Evolutionary conservation across 2,113 vertebrate genomes (phyloP).

Genomic region (Lutjanus erythropterus): DNA sequence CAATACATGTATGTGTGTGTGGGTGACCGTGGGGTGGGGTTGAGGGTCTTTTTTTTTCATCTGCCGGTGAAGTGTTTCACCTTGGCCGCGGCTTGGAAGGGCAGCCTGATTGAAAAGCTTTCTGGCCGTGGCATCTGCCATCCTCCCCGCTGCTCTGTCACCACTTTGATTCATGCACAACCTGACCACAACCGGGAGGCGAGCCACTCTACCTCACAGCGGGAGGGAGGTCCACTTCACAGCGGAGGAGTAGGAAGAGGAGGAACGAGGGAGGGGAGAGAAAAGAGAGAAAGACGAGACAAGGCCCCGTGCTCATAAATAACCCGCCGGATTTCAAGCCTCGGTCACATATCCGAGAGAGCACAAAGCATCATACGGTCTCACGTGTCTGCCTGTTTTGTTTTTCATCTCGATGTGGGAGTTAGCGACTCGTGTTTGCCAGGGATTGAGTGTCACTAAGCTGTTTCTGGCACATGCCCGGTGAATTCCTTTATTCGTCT

Average conservation of each 20-base stretch:
- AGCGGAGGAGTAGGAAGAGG: conserved; percentile 64
- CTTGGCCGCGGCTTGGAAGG: conserved; percentile 86
- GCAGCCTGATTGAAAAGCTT: conserved; percentile 89
- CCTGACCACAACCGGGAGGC: conserved; percentile 77
- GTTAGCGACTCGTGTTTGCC: conserved; percentile 54
- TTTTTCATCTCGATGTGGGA: conserved; percentile 58
- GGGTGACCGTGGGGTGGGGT: conserved; percentile 59
- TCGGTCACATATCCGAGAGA: conserved; percentile 33
- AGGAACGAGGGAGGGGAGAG: conserved; percentile 37
- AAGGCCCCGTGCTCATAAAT: conserved; percentile 56
- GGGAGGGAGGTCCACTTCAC: conserved; percentile 75
- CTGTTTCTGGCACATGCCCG: conserved; percentile 67
- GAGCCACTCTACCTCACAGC: conserved; percentile 74
- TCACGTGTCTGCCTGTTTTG: conserved; percentile 58
- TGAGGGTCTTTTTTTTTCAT: conserved; percentile 59
- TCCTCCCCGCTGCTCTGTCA: conserved; percentile 87
- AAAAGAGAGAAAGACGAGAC: conserved; percentile 20
- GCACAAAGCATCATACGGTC: conserved; percentile 46
- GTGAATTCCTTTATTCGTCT: conserved; percentile 12
- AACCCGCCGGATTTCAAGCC: conserved; percentile 44
- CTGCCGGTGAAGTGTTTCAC: conserved; percentile 80
- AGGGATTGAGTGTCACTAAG: conserved; percentile 67
- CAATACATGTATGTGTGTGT: background rate
- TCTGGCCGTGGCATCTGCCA: conserved; percentile 86
- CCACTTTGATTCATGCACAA: conserved; percentile 86